A percentile compares a stretch with the other conserved stretches of the same genome.
Conservation (phyloP, 1,140 invertebrate genomes). For the Temnothorax nylanderi region DNA sequence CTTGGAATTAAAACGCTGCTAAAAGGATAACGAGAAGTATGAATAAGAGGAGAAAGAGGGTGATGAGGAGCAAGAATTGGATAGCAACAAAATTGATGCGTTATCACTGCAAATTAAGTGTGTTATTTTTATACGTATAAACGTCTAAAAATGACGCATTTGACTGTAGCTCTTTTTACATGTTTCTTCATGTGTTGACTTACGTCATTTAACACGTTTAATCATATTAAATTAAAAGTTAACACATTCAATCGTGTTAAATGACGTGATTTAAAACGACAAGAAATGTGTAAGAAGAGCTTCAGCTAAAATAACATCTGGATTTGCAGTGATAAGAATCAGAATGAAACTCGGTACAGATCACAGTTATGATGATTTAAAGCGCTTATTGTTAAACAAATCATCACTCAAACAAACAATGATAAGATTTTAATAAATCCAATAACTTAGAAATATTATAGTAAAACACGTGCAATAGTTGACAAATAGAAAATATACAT, state of each 20-base stretch:
- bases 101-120: too few species aligned
- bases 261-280: too few species aligned
- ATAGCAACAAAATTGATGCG: not conserved
- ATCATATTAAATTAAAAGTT: too few species aligned
- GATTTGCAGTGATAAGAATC: not conserved
- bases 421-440: not conserved
- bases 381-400: too few species aligned
- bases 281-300: too few species aligned
- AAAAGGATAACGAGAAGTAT: constrained; percentile 19
- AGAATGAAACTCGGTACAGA: not conserved
- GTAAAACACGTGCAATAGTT: not conserved
- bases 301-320: too few species aligned
- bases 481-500: not conserved
- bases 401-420: not conserved
- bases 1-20: constrained; percentile 14
- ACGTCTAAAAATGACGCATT: too few species aligned
- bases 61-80: not conserved
- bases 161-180: too few species aligned
- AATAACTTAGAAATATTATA: not conserved
- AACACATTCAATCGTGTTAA: too few species aligned
- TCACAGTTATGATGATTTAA: not conserved
- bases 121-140: too few species aligned
- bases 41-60: not conserved
- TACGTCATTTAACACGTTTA: too few species aligned
- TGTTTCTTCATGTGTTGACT: too few species aligned